A percentile compares a stretch with the other conserved stretches of the same genome.
These are phyloP conservation scores for Seriola rivoliana DNA, from an alignment of 2,113 vertebrate species.

Conservation along the genomic window DNA sequence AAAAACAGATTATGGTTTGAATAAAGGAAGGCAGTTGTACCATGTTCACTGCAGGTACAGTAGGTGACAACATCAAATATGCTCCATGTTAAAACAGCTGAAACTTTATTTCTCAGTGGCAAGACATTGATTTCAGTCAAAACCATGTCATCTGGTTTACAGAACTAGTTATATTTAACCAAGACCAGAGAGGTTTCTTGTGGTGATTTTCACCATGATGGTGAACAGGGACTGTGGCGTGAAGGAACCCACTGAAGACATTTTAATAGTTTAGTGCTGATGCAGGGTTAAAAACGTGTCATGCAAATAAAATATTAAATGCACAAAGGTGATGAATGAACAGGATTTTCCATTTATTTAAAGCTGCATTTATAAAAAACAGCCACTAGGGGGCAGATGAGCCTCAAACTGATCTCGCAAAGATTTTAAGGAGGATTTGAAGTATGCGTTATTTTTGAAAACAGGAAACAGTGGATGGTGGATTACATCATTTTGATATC, in stretches of 20 bases:
- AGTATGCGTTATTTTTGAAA: neutral
- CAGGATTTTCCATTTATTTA: neutral
- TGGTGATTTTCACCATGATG: neutral
- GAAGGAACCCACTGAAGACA: neutral
- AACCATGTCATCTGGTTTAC: neutral
- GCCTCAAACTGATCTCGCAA: neutral
- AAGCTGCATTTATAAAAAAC: constrained; percentile 15
- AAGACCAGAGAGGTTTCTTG: neutral
- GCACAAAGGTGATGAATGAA: neutral
- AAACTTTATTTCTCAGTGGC: neutral
- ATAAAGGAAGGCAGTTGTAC: neutral
- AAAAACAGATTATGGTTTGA: neutral
- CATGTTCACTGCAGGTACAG: neutral
- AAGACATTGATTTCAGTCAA: neutral
- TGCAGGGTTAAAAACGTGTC: neutral
- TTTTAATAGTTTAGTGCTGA: neutral
- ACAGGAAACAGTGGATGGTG: neutral
- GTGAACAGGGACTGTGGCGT: neutral
- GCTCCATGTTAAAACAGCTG: neutral
- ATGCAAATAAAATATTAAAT: neutral
- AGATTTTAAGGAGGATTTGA: neutral
- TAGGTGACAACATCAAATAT: neutral
- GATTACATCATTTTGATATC: neutral
- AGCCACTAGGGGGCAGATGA: constrained; percentile 36
- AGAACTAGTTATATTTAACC: neutral